Base-by-base conservation (phyloP, 2,113 vertebrate genomes). In the Psilopsiagon aymara region DNA sequence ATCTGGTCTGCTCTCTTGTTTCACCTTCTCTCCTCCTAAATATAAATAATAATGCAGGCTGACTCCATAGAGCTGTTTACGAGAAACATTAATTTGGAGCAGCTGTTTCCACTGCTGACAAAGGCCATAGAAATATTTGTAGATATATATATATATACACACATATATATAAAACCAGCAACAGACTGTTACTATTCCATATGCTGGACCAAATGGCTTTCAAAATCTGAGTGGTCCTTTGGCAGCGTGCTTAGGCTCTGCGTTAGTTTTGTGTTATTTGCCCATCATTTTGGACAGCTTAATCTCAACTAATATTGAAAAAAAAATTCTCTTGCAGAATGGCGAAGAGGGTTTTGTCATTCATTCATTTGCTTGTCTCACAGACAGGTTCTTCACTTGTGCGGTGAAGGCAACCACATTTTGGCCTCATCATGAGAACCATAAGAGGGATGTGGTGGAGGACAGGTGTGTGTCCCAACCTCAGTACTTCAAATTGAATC, bases 81-180 rank as follows among this genome's bases (percentile, higher is more conserved):
- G 31, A 66, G 43, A 90, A 35, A 66, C 21, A 41, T 68, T 90
- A 76, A 91, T 71, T 91, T 47, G 57, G 62, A 90, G 44, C 85
- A 91, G 86, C 62, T 83, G 49, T 86, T 76, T 88, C 31, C 7
- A 7, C 35, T 52, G 57, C 62, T 69, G 62, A 88, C 68, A 93
- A 86, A 93, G 83, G 51, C 75, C 75, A 46, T 4, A 37, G 57
- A 81, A 95, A 68, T 88, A 78, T 67, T 86, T 94, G 81, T 89
- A 43, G 60, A 39, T 12, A 51, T n/a, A 17, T 69, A 33, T 35
- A n/a, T 67, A 66, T 17, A 51, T n/a, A 17, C n/a, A 23, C 35
- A 24, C n/a, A 66, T 27, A 43, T 2, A 28, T 20, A 25, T 27
- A 46, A 1, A 85, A 83, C 70, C 81, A 86, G 64, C 55, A 81